A percentile compares a stretch with the other conserved stretches of the same genome.
These are phyloP conservation scores for Myathropa florea DNA, from an alignment of 2,888 invertebrate species.

Conservation along the genomic window DNA sequence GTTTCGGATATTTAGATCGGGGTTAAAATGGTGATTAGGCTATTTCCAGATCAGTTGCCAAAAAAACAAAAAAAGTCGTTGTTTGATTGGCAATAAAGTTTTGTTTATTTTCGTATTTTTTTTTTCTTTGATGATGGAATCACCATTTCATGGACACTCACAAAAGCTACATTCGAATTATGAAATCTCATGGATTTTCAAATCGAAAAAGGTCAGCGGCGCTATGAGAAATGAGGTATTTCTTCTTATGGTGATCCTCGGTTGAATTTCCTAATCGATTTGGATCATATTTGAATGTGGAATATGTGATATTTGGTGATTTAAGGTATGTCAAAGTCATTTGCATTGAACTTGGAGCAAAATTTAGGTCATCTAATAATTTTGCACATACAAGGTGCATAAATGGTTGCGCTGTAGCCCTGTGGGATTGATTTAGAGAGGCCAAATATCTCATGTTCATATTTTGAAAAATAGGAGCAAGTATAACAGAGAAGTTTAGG, in stretches of 20 bases:
- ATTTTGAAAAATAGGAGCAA: background rate
- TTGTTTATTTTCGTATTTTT: too few relatives aligned
- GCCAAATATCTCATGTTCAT: background rate
- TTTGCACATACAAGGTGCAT: background rate
- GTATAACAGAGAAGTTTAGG: background rate
- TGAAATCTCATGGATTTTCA: background rate
- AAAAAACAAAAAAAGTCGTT: background rate
- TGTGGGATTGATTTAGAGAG: background rate
- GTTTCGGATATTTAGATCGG: constrained; percentile 2
- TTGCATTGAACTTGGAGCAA: background rate
- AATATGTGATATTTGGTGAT: background rate
- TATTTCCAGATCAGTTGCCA: background rate
- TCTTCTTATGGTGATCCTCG: background rate
- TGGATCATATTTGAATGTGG: background rate
- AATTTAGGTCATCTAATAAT: background rate
- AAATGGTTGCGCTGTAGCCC: background rate
- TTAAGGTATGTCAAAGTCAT: background rate
- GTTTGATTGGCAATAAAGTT: background rate
- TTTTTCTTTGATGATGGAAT: background rate
- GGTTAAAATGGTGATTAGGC: background rate
- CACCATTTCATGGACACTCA: background rate
- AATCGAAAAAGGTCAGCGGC: background rate
- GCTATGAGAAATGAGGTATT: background rate
- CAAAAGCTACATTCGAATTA: background rate
- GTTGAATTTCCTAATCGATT: background rate